These are phyloP conservation scores for Poeciliopsis occidentalis DNA, from an alignment of 2,113 vertebrate species.

Conservation along the genomic window DNA sequence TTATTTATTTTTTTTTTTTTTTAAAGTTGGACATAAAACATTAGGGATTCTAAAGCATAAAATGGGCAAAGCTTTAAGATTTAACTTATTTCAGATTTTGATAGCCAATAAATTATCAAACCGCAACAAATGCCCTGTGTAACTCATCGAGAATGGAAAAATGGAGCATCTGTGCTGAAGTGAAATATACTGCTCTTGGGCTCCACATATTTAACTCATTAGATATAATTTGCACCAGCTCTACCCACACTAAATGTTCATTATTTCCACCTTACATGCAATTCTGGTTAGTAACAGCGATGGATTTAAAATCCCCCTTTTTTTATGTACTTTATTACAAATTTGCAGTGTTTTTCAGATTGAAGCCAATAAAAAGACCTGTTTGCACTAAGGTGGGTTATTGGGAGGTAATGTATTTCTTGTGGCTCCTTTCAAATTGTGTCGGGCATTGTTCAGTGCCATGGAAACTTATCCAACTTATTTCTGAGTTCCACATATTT, in stretches of 20 bases:
- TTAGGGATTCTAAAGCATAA: not conserved
- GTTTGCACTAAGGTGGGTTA: conserved; percentile 16
- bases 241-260: not conserved
- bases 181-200: not conserved
- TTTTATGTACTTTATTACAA: not conserved
- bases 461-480: not conserved
- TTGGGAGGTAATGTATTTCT: not conserved
- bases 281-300: not conserved
- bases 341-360: not conserved
- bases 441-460: no score
- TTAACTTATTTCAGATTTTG: not conserved
- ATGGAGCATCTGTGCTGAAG: not conserved
- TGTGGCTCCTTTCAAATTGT: not conserved
- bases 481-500: not conserved
- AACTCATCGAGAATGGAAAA: not conserved
- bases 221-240: no score
- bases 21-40: conserved; percentile 7
- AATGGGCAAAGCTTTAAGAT: not conserved
- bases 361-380: conserved; percentile 8
- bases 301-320: not conserved
- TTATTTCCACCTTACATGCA: conserved; percentile 1
- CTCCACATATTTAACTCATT: no score
- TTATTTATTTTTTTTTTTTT: conserved; percentile 42
- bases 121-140: conserved; percentile 2
- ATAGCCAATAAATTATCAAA: conserved; percentile 11